phyloP scores from a whole-genome alignment of 2,797 vertebrate genomes.

The Chaetophractus vellerosus region DNA sequence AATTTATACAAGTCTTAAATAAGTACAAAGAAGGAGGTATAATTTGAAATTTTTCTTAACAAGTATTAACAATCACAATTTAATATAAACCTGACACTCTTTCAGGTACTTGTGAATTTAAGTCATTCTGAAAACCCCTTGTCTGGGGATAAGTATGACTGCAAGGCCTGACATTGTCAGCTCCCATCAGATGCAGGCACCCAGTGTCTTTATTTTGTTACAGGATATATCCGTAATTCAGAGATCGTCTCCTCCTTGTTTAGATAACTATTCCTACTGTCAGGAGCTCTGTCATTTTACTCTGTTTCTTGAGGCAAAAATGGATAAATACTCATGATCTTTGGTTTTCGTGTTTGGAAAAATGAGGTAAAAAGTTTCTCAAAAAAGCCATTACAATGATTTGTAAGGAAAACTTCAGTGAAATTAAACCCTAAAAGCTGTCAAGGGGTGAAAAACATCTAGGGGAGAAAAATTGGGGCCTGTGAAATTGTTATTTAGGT shows the following conservation, averaged over 20 bases:
- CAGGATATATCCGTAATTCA: neutral
- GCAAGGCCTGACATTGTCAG: neutral
- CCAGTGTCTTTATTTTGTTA: neutral
- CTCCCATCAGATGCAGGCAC: neutral
- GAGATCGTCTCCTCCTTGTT: neutral
- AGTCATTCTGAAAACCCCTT: constrained; percentile 20
- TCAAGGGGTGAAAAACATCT: neutral
- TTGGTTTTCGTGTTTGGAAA: constrained; percentile 32
- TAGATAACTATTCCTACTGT: neutral
- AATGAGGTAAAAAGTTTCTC: neutral
- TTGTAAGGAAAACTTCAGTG: neutral
- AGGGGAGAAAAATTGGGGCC: neutral
- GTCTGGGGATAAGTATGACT: neutral
- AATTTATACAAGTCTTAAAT: neutral
- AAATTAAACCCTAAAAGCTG: constrained; percentile 31
- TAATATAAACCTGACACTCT: neutral
- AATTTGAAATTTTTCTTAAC: neutral
- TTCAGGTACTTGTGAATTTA: constrained; percentile 43
- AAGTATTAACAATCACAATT: neutral
- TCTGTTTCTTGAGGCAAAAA: constrained; percentile 14
- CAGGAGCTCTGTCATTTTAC: neutral
- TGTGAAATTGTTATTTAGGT: neutral
- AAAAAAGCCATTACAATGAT: neutral
- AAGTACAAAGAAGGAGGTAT: neutral
- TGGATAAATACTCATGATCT: neutral